phyloP scores from a whole-genome alignment of 2,797 vertebrate genomes.

The Myotis myotis region DNA sequence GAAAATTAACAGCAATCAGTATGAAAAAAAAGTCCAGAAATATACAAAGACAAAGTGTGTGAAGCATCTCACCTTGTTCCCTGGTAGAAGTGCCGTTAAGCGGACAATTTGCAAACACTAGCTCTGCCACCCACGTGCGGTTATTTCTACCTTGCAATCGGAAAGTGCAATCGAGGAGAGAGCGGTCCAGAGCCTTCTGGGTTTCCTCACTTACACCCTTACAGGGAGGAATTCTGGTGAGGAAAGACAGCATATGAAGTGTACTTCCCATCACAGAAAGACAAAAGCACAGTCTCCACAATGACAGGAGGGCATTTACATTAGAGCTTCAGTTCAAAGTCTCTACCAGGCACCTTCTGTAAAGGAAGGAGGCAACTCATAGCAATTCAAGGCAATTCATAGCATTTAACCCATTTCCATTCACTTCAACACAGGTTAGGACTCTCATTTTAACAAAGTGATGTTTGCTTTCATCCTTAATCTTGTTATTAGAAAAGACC shows the following conservation, averaged over 20 bases:
- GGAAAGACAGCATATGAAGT: constrained; percentile 35
- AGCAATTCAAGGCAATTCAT: not conserved
- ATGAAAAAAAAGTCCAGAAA: not conserved
- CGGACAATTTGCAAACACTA: constrained; percentile 97
- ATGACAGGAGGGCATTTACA: not conserved
- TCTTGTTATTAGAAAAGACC: constrained; percentile 27
- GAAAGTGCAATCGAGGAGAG: constrained; percentile 97
- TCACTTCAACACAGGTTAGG: not conserved
- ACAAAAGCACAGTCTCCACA: constrained; percentile 49
- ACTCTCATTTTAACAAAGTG: constrained; percentile 5
- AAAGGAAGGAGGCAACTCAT: constrained; percentile 17
- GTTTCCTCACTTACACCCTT: constrained; percentile 96
- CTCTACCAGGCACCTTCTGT: not conserved
- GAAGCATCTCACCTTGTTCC: constrained; percentile 91
- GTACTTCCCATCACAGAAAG: constrained; percentile 27
- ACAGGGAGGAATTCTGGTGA: constrained; percentile 92
- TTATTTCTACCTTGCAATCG: constrained; percentile 98
- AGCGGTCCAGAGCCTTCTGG: constrained; percentile 93
- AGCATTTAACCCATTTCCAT: not conserved
- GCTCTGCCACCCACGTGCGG: constrained; percentile 97
- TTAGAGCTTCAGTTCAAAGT: constrained; percentile 21
- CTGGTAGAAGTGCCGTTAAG: constrained; percentile 95
- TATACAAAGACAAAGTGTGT: constrained; percentile 7
- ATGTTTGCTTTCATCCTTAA: not conserved
- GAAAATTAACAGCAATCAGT: constrained; percentile 27